Percentiles rank a stretch among this genome's conserved stretches.
Evolutionary conservation across 2,797 vertebrate species (phyloP).

Genomic region (Phataginus tricuspis): DNA sequence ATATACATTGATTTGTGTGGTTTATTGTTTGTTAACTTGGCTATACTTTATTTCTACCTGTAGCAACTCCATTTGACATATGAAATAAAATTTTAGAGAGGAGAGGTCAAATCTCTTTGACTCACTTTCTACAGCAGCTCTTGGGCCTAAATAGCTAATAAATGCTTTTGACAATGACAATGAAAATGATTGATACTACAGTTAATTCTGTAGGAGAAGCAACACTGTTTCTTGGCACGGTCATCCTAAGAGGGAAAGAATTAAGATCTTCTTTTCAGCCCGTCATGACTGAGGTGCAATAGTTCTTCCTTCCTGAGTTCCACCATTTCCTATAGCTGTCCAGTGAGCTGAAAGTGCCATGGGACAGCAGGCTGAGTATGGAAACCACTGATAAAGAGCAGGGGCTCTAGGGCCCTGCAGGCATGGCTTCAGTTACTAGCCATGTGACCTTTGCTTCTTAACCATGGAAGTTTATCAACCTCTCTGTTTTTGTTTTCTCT

Average conservation of each 20-base stretch:
- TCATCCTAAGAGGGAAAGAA: background rate
- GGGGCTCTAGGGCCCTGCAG: background rate
- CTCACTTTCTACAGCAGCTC: background rate
- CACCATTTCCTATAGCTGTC: background rate
- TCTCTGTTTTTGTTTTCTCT: background rate
- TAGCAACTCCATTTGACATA: background rate
- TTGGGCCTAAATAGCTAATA: constrained; percentile 13
- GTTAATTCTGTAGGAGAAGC: background rate
- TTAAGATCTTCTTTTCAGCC: background rate
- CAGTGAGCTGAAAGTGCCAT: background rate
- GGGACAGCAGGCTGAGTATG: background rate
- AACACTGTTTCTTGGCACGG: background rate
- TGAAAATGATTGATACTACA: background rate
- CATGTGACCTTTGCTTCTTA: background rate
- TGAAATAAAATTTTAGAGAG: background rate
- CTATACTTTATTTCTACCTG: background rate
- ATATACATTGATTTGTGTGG: background rate
- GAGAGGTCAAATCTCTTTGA: background rate
- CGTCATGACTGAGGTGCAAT: background rate
- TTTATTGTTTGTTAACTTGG: constrained; percentile 6
- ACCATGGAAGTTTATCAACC: background rate
- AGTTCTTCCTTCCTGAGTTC: background rate
- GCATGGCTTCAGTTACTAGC: background rate
- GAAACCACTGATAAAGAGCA: background rate
- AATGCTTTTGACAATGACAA: background rate